Conservation (phyloP, 2,797 vertebrate genomes). For the Phrynocephalus guinanensis region DNA sequence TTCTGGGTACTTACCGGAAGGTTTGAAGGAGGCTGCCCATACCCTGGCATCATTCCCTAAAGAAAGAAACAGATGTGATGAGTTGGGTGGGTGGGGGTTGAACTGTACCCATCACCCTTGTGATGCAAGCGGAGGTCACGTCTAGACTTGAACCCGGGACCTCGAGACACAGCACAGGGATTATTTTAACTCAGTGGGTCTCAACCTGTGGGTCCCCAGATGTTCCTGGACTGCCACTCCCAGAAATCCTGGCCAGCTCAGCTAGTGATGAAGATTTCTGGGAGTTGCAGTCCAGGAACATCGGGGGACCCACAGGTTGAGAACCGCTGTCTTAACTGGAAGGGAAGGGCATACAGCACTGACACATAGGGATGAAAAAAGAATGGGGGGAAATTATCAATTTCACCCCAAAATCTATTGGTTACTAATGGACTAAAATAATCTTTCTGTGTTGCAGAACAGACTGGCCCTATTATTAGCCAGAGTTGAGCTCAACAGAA, state of each 20-base stretch:
- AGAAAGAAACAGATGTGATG: not conserved
- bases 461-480: too few relatives aligned
- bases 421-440: not conserved
- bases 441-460: too few relatives aligned
- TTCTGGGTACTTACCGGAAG: slow-evolving; percentile 50
- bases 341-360: not conserved
- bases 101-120: not conserved
- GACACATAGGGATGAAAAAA: not conserved
- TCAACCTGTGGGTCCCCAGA: too few relatives aligned
- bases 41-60: slow-evolving; percentile 20
- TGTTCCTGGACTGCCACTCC: too few relatives aligned
- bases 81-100: too few relatives aligned
- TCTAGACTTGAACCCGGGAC: not conserved
- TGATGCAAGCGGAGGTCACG: not conserved
- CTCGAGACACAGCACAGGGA: too few relatives aligned
- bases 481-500: too few relatives aligned
- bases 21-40: slow-evolving; percentile 9
- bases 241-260: too few relatives aligned
- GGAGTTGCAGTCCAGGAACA: too few relatives aligned
- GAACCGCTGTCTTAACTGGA: not conserved
- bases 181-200: too few relatives aligned
- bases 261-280: too few relatives aligned
- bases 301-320: too few relatives aligned
- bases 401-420: not conserved
- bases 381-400: not conserved